Evolutionary conservation across 2,888 invertebrate genomes (phyloP).

Genomic region (Tetragonisca angustula): DNA sequence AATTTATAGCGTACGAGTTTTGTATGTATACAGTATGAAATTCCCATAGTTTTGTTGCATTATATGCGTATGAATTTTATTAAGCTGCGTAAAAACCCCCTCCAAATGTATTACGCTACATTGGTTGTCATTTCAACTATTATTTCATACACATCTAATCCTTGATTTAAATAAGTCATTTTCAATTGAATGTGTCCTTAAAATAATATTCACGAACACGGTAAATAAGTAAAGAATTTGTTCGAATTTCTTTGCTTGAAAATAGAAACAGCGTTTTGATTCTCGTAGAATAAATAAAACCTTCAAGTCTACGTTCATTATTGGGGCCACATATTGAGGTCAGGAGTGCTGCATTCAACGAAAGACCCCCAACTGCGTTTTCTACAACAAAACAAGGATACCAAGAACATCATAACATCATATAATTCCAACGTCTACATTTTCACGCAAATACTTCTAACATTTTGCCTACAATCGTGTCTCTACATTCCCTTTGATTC

Average conservation of each 20-base stretch:
- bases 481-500: slow-evolving; percentile 14
- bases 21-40: neutral
- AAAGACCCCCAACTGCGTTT: slow-evolving; percentile 46
- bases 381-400: slow-evolving; percentile 33
- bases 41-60: neutral
- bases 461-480: neutral
- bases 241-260: neutral
- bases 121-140: slow-evolving; percentile 29
- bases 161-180: neutral
- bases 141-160: slow-evolving; percentile 4
- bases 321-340: slow-evolving; percentile 55
- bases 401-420: slow-evolving; percentile 7
- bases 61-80: neutral
- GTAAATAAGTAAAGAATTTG: neutral
- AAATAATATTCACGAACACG: slow-evolving; percentile 4
- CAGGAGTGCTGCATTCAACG: slow-evolving; percentile 53
- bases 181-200: neutral
- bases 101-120: neutral
- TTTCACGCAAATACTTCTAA: neutral
- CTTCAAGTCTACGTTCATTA: slow-evolving; percentile 36
- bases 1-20: neutral
- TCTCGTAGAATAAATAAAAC: slow-evolving; percentile 40
- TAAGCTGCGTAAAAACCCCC: slow-evolving; percentile 8
- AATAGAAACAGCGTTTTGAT: slow-evolving; percentile 35
- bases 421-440: slow-evolving; percentile 11